Conservation (phyloP, 2,888 invertebrate genomes). For the Plutella xylostella region DNA sequence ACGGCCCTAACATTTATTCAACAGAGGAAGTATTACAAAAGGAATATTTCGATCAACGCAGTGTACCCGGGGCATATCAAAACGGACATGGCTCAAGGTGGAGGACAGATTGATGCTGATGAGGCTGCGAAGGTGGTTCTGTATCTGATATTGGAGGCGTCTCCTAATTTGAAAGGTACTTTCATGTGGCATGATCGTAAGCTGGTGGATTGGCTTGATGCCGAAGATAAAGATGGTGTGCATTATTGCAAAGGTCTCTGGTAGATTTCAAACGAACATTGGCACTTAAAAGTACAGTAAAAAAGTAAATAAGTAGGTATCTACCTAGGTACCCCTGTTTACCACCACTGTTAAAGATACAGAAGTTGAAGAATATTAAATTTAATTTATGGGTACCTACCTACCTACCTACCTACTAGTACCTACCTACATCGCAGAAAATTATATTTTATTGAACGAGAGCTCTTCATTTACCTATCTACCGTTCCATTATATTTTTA, state of each 20-base stretch:
- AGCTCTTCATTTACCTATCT: no score
- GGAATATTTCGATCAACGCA: slow-evolving; percentile 50
- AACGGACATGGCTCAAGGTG: slow-evolving; percentile 61
- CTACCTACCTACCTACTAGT: no score
- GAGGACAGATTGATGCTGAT: slow-evolving; percentile 70
- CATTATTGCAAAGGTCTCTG: slow-evolving; percentile 35
- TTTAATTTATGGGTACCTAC: no score
- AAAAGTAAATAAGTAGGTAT: no score
- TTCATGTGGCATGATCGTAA: slow-evolving; percentile 74
- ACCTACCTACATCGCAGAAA: slow-evolving; percentile 6
- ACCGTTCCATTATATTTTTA: no score
- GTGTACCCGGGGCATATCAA: slow-evolving; percentile 47
- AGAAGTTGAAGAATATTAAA: no score
- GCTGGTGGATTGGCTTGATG: slow-evolving; percentile 72
- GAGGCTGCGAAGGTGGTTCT: slow-evolving; percentile 67
- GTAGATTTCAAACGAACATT: no score
- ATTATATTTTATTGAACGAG: no score
- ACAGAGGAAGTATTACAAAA: slow-evolving; percentile 38
- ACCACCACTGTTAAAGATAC: no score
- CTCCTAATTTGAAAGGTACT: slow-evolving; percentile 70
- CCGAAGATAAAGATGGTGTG: slow-evolving; percentile 28
- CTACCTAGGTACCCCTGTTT: no score
- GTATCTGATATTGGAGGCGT: slow-evolving; percentile 73
- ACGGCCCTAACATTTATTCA: slow-evolving; percentile 50
- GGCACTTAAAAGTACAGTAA: no score